These are phyloP conservation scores for Chrysogorgia sp. DNA, from an alignment of 92 coral and sea anemone species.

Conservation along the genomic window DNA sequence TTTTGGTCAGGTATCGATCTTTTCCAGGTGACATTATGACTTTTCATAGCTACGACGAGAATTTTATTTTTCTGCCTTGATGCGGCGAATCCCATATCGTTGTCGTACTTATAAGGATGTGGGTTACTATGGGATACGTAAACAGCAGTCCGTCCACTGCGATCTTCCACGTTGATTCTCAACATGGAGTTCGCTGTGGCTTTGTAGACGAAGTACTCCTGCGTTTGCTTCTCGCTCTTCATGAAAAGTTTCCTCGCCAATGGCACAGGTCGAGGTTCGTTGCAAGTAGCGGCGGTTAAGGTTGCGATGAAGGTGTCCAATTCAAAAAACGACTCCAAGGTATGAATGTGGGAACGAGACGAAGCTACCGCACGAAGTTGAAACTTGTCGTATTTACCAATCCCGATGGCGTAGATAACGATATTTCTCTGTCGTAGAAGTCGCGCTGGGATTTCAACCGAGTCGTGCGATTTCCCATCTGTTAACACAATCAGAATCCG, in stretches of 20 bases:
- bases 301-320: conserved; percentile 6
- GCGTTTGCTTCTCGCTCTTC: conserved; percentile 9
- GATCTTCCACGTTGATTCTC: conserved; percentile 36
- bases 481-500: conserved; percentile 42
- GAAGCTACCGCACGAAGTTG: conserved; percentile 36
- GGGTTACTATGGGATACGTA: conserved; percentile 51
- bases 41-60: conserved; percentile 16
- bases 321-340: conserved; percentile 24
- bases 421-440: conserved; percentile 17
- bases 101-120: conserved; percentile 53
- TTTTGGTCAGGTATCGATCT: conserved; percentile 17
- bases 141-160: conserved; percentile 13
- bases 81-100: conserved; percentile 39
- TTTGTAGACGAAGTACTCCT: conserved; percentile 42
- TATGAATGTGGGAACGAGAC: conserved; percentile 26
- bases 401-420: conserved; percentile 40
- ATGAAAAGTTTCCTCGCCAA: conserved; percentile 9
- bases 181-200: conserved; percentile 23
- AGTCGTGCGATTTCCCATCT: conserved; percentile 26
- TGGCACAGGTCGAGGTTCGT: conserved; percentile 34
- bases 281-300: not conserved
- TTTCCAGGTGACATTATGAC: not conserved
- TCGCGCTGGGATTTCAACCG: conserved; percentile 27
- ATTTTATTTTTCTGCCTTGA: conserved; percentile 41
- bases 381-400: conserved; percentile 15